These are phyloP conservation scores for Agonum fuliginosum DNA, from an alignment of 2,888 invertebrate species.

Conservation along the genomic window DNA sequence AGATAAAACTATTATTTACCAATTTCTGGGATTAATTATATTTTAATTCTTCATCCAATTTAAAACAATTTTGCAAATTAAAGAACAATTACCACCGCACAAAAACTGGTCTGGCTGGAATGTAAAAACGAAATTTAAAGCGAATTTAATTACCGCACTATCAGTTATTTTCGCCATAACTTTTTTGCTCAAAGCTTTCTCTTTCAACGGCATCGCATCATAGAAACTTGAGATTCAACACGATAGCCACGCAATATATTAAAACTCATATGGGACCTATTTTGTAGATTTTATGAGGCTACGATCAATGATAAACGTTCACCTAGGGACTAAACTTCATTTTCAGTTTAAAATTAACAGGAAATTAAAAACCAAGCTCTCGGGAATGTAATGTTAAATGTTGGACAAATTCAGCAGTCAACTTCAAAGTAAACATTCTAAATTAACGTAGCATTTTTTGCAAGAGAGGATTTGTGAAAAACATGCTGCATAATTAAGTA, in stretches of 20 bases:
- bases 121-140: background rate
- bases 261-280: constrained; percentile 10
- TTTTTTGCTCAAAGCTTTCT: constrained; percentile 33
- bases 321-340: constrained; percentile 34
- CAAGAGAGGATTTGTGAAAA: background rate
- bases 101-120: constrained; percentile 6
- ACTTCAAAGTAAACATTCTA: constrained; percentile 42
- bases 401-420: constrained; percentile 1
- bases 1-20: no score
- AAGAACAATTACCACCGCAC: background rate
- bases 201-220: constrained; percentile 1
- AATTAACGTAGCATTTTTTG: constrained; percentile 1
- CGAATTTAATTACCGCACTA: constrained; percentile 14
- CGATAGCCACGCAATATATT: constrained; percentile 1
- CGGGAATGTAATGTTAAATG: constrained; percentile 22
- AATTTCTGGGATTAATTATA: no score
- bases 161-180: background rate
- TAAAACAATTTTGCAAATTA: background rate
- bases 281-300: constrained; percentile 16
- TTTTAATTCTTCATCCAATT: no score
- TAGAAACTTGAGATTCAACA: constrained; percentile 9
- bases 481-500: constrained; percentile 1
- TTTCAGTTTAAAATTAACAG: constrained; percentile 23
- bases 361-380: constrained; percentile 18
- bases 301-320: constrained; percentile 21